Evolutionary conservation across 2,797 vertebrate species (phyloP), one percentile per base, ranked within the genome.

Genomic region (Botia kubotai): DNA sequence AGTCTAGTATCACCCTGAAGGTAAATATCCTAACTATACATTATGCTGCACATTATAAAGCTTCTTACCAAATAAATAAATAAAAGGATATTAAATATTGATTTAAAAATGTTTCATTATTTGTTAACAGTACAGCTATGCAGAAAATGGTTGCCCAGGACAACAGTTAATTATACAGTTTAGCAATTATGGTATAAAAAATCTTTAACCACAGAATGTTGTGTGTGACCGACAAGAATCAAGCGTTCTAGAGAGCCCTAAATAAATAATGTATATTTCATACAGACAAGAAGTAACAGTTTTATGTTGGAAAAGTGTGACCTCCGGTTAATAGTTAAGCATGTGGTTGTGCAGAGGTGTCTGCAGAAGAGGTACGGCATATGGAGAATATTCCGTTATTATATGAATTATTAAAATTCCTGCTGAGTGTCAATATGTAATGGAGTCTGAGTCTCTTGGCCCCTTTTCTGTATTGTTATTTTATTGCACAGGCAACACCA

Each of bases 321-420:
- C 63, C 63, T 66, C 8, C 17, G 7, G 16, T n/a, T 33, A 39
- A 26, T 62, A 63, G 12, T 33, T 63, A 14, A 65, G 29, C 6
- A 65, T 36, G 39, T 4, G 63, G 17, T 43, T 66, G 39, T 66
- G 33, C 63, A 19, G 65, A 1, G 11, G 21, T 48, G 48, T 39
- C 29, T 53, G 17, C 53, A 66, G 46, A 53, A 77, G 7, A 46
- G 43, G 11, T 46, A 36, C 6, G 19, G 65, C 19, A 53, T 29
- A n/a, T 19, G 12, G 75, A 67, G 65, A 58, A 68, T 58, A 69
- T 58, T 69, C 53, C 39, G 55, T 69, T 48, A 69, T 69, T 69
- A 58, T 77, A 4, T 39, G 43, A 39, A 77, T 77, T 33, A 77
- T 77, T 77, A 77, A 77, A 69, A 77, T 77, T 68, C 75, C 21